Percentiles rank a stretch among this genome's conserved stretches.
Evolutionary conservation across 1,140 invertebrate genomes (phyloP).

Genomic region (Pseudoatta argentina): DNA sequence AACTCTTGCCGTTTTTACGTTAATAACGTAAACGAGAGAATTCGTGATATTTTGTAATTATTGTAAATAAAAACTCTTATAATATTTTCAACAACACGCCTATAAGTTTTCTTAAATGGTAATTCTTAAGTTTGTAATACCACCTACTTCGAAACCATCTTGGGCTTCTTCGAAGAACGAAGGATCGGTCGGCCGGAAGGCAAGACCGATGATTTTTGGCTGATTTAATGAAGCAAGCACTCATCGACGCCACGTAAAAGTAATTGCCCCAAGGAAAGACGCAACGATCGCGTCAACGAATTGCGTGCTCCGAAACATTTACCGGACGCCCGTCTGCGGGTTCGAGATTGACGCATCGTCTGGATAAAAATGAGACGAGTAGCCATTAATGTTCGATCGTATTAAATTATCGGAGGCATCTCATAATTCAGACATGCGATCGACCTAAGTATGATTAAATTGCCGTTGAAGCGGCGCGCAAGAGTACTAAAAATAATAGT

Average conservation of each 20-base stretch:
- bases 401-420: constrained; percentile 56
- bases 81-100: not conserved
- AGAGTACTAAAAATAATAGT: constrained; percentile 22
- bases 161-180: constrained; percentile 51
- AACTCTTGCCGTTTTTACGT: not conserved
- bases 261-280: not conserved
- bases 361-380: constrained; percentile 37
- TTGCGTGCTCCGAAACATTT: constrained; percentile 47
- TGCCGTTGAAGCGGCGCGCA: not conserved
- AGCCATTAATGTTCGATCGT: constrained; percentile 28
- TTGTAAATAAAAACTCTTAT: not conserved
- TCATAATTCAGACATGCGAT: constrained; percentile 25
- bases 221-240: constrained; percentile 45
- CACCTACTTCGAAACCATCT: constrained; percentile 63
- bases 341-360: constrained; percentile 42
- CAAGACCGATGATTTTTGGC: constrained; percentile 40
- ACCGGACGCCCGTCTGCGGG: not conserved
- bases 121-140: not conserved
- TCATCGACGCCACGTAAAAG: constrained; percentile 39
- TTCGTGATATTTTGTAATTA: not conserved
- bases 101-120: constrained; percentile 9
- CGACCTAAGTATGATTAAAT: constrained; percentile 53
- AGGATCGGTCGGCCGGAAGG: not conserved
- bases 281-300: constrained; percentile 7
- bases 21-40: not conserved